phyloP scores from a whole-genome alignment of 2,797 vertebrate genomes.

The Falco biarmicus region DNA sequence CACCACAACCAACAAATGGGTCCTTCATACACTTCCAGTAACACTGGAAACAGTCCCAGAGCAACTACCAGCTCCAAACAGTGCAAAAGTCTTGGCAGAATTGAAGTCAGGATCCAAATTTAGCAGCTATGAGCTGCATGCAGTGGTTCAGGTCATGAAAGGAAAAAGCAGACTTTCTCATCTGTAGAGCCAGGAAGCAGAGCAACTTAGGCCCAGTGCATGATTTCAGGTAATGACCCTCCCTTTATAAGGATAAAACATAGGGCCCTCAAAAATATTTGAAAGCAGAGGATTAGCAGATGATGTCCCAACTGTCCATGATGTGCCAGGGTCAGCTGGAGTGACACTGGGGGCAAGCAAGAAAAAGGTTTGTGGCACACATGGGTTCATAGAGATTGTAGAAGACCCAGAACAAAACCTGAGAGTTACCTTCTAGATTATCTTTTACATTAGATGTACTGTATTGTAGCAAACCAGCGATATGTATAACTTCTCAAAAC shows the following conservation, averaged over 20 bases:
- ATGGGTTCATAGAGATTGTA: background rate
- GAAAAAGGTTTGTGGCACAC: background rate
- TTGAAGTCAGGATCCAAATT: constrained; percentile 37
- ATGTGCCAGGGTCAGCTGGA: background rate
- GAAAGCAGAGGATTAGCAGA: background rate
- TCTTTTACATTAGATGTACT: background rate
- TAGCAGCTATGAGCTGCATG: background rate
- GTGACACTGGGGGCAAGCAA: background rate
- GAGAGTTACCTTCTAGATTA: background rate
- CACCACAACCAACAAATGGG: background rate
- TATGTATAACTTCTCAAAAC: background rate
- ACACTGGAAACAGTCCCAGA: constrained; percentile 32
- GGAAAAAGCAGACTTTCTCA: background rate
- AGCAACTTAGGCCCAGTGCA: background rate
- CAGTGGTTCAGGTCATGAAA: constrained; percentile 5
- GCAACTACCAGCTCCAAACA: constrained; percentile 13
- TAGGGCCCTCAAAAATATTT: background rate
- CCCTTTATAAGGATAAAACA: background rate
- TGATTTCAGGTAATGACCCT: background rate
- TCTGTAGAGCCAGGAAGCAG: background rate
- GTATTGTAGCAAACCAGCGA: background rate
- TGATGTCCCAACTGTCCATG: background rate
- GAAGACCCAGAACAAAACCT: background rate
- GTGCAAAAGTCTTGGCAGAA: constrained; percentile 1
- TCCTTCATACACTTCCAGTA: constrained; percentile 45